These are phyloP conservation scores for Oryzias javanicus DNA, from an alignment of 2,113 vertebrate species.

Conservation along the genomic window DNA sequence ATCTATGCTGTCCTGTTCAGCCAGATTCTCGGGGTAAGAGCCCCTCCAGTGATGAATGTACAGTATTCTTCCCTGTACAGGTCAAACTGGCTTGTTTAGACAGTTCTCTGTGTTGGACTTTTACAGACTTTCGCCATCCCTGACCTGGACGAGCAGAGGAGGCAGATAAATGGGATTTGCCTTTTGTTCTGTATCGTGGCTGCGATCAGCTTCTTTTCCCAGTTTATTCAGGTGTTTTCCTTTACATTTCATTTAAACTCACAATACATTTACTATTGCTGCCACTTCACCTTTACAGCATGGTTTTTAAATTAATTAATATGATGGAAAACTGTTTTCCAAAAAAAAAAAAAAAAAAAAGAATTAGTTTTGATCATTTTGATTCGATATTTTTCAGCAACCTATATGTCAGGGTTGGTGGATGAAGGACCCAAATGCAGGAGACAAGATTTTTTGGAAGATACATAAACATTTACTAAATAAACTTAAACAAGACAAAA, in stretches of 20 bases:
- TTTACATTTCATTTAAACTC: neutral
- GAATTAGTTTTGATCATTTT: too few species aligned
- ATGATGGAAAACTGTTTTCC: too few species aligned
- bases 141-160: constrained; percentile 62
- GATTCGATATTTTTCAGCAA: too few species aligned
- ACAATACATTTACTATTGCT: neutral
- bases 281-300: neutral
- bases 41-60: neutral
- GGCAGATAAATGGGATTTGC: constrained; percentile 70
- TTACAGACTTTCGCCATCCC: constrained; percentile 74
- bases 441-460: too few species aligned
- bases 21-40: constrained; percentile 75
- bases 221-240: constrained; percentile 75
- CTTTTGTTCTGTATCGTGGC: constrained; percentile 74
- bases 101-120: neutral
- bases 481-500: too few species aligned
- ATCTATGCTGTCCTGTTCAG: constrained; percentile 78
- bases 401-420: too few species aligned
- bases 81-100: neutral
- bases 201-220: constrained; percentile 70
- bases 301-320: too few species aligned
- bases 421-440: too few species aligned
- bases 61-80: neutral
- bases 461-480: too few species aligned
- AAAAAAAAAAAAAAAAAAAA: too few species aligned